Evolutionary conservation across 2,797 vertebrate species (phyloP).

Genomic region (Myotis vivesi): DNA sequence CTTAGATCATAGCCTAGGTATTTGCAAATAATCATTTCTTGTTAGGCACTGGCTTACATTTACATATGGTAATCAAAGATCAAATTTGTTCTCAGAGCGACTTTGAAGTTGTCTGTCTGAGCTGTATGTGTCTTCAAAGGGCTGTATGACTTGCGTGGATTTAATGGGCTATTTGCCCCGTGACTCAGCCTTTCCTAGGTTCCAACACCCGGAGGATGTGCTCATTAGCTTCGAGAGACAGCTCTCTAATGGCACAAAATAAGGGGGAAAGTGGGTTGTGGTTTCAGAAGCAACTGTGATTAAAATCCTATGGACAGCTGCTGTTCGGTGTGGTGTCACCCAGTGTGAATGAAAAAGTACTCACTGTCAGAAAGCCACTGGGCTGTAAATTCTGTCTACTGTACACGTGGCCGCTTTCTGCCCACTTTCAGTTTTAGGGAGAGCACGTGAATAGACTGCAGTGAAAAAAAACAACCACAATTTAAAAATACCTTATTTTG

Average conservation of each 20-base stretch:
- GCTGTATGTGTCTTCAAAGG: constrained; percentile 39
- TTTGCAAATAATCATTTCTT: constrained; percentile 56
- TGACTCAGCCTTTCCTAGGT: constrained; percentile 65
- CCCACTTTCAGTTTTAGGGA: constrained; percentile 12
- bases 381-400: constrained; percentile 67
- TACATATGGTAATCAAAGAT: constrained; percentile 44
- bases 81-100: constrained; percentile 36
- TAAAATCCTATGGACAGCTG: constrained; percentile 71
- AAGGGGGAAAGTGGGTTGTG: constrained; percentile 24
- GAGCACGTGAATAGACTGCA: background rate
- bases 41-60: constrained; percentile 18
- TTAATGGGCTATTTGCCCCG: constrained; percentile 64
- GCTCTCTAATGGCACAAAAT: constrained; percentile 62
- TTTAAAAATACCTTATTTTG: background rate
- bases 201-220: constrained; percentile 40
- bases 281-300: constrained; percentile 64
- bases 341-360: constrained; percentile 53
- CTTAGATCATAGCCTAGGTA: constrained; percentile 61
- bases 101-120: constrained; percentile 46
- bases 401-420: background rate
- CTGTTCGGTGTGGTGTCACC: constrained; percentile 36
- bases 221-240: constrained; percentile 65
- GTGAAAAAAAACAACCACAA: background rate
- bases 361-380: constrained; percentile 51
- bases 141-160: constrained; percentile 32